Conservation (phyloP, 2,797 vertebrate genomes). For the Acrossocheilus wenchowensis region DNA sequence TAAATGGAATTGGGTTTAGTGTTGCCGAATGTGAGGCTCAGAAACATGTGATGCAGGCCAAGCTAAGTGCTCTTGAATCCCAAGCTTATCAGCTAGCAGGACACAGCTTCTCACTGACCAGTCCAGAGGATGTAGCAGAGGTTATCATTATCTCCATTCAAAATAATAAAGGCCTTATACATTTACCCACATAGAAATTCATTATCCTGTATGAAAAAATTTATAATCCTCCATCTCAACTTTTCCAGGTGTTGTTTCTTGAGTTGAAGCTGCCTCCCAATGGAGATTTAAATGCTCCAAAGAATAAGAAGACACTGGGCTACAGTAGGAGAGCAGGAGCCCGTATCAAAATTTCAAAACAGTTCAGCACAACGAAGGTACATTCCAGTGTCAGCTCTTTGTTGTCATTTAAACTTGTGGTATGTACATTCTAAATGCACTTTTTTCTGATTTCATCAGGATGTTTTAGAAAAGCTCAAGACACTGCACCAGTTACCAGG, state of each 20-base stretch:
- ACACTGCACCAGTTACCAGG: slow-evolving; percentile 88
- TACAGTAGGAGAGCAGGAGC: slow-evolving; percentile 82
- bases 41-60: slow-evolving; percentile 94
- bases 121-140: slow-evolving; percentile 92
- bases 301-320: slow-evolving; percentile 91
- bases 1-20: slow-evolving; percentile 97
- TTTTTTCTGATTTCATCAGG: slow-evolving; percentile 74
- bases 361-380: slow-evolving; percentile 96
- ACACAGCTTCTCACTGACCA: slow-evolving; percentile 94
- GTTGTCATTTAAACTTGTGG: not conserved
- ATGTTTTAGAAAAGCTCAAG: slow-evolving; percentile 91
- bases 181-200: not conserved
- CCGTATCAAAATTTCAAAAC: slow-evolving; percentile 80
- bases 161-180: not conserved
- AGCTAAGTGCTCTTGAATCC: slow-evolving; percentile 85
- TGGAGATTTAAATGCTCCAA: slow-evolving; percentile 80
- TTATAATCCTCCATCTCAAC: slow-evolving; percentile 9
- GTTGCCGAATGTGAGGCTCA: slow-evolving; percentile 87
- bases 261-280: slow-evolving; percentile 93
- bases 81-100: slow-evolving; percentile 89
- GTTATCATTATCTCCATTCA: slow-evolving; percentile 65
- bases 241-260: slow-evolving; percentile 87
- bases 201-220: not conserved
- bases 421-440: not conserved
- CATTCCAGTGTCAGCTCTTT: not conserved